Evolutionary conservation across 2,888 invertebrate species (phyloP).

Genomic region (Tricholauxania praeusta): DNA sequence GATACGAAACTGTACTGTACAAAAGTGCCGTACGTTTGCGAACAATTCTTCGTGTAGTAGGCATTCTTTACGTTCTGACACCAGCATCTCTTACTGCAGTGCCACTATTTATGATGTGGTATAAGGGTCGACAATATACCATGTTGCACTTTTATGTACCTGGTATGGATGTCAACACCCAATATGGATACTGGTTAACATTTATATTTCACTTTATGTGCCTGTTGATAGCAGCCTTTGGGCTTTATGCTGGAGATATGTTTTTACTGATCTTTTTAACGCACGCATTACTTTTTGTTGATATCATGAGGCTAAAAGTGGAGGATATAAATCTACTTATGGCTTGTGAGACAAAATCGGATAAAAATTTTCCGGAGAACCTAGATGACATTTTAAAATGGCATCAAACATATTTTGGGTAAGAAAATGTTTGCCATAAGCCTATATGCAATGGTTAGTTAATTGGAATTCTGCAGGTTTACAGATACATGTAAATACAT

Average conservation of each 20-base stretch:
- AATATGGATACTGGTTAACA: constrained; percentile 42
- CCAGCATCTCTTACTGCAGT: constrained; percentile 6
- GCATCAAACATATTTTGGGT: constrained; percentile 46
- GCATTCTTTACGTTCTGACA: constrained; percentile 24
- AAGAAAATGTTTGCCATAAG: background rate
- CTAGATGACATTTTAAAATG: constrained; percentile 42
- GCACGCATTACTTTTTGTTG: constrained; percentile 40
- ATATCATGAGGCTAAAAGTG: constrained; percentile 43
- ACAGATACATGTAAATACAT: constrained; percentile 46
- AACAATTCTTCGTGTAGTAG: constrained; percentile 28
- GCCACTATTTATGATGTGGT: constrained; percentile 35
- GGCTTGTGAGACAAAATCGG: background rate
- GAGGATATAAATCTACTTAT: constrained; percentile 35
- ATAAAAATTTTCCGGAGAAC: constrained; percentile 5
- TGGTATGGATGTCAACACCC: constrained; percentile 38
- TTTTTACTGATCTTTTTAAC: constrained; percentile 40
- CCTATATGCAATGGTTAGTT: background rate
- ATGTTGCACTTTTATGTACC: constrained; percentile 47
- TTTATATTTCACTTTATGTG: constrained; percentile 41
- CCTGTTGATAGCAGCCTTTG: constrained; percentile 42
- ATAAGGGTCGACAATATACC: constrained; percentile 34
- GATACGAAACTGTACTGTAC: constrained; percentile 35
- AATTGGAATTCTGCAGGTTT: constrained; percentile 42
- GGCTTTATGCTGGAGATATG: constrained; percentile 46
- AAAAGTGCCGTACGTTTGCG: constrained; percentile 35